Conservation (phyloP, 2,888 invertebrate species). For the Panorpa germanica region DNA sequence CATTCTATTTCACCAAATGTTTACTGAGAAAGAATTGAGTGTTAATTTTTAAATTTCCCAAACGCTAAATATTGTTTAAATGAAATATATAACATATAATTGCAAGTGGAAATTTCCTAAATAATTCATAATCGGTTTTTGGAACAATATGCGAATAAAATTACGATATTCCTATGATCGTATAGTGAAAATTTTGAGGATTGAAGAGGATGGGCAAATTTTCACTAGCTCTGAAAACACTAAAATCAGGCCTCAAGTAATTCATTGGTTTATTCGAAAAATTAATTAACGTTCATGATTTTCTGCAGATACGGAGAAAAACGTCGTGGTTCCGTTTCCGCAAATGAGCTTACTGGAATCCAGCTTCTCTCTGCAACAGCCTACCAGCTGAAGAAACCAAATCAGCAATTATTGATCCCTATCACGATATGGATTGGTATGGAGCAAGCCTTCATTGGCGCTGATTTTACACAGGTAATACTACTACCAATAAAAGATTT, state of each 20-base stretch:
- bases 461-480: conserved; percentile 66
- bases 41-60: no score
- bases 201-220: not conserved
- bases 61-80: no score
- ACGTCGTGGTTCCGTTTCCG: conserved; percentile 54
- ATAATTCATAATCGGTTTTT: no score
- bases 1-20: no score
- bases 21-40: no score
- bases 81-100: no score
- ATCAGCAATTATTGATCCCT: conserved; percentile 84
- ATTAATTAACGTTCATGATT: conserved; percentile 12
- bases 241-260: not conserved
- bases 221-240: not conserved
- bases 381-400: conserved; percentile 75
- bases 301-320: conserved; percentile 63
- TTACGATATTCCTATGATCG: not conserved
- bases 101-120: no score
- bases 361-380: conserved; percentile 75
- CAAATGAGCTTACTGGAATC: conserved; percentile 53
- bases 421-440: conserved; percentile 94
- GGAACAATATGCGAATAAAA: no score
- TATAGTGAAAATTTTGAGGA: not conserved
- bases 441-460: conserved; percentile 93
- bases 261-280: conserved; percentile 2
- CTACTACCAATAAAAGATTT: conserved; percentile 13